These are phyloP conservation scores for Zoanthus sociatus DNA, from an alignment of 92 coral and sea anemone genomes.

Conservation along the genomic window DNA sequence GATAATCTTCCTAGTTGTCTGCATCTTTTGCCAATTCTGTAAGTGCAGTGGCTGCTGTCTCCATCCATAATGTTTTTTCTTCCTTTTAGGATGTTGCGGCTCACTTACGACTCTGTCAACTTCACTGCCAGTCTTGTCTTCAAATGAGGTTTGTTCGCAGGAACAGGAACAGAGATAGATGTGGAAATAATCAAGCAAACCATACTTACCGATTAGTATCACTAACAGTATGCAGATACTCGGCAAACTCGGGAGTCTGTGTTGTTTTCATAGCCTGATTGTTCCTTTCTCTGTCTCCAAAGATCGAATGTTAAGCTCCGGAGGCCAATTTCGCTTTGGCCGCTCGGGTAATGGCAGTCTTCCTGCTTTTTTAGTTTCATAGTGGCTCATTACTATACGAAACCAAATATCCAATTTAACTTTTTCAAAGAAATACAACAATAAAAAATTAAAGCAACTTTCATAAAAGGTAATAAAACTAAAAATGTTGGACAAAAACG, in stretches of 20 bases:
- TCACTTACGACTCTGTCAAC: slow-evolving; percentile 29
- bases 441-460: background rate
- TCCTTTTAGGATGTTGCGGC: slow-evolving; percentile 34
- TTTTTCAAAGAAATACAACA: background rate
- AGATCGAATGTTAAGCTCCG: slow-evolving; percentile 2
- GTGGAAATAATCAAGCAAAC: background rate
- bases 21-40: slow-evolving; percentile 35
- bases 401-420: background rate
- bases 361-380: background rate
- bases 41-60: slow-evolving; percentile 41
- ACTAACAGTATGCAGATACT: slow-evolving; percentile 2
- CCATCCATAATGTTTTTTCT: slow-evolving; percentile 27
- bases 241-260: background rate
- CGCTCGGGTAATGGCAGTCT: slow-evolving; percentile 24
- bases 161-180: slow-evolving; percentile 2
- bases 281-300: slow-evolving; percentile 14
- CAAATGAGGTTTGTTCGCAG: slow-evolving; percentile 33
- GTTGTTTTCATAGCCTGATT: background rate
- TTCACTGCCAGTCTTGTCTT: slow-evolving; percentile 43
- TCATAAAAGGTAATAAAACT: background rate
- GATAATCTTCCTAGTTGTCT: slow-evolving; percentile 45
- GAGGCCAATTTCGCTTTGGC: slow-evolving; percentile 16
- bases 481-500: background rate
- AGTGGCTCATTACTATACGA: slow-evolving; percentile 19
- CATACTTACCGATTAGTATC: background rate